phyloP scores from a whole-genome alignment of 2,888 invertebrate species.

The Limnephilus lunatus region DNA sequence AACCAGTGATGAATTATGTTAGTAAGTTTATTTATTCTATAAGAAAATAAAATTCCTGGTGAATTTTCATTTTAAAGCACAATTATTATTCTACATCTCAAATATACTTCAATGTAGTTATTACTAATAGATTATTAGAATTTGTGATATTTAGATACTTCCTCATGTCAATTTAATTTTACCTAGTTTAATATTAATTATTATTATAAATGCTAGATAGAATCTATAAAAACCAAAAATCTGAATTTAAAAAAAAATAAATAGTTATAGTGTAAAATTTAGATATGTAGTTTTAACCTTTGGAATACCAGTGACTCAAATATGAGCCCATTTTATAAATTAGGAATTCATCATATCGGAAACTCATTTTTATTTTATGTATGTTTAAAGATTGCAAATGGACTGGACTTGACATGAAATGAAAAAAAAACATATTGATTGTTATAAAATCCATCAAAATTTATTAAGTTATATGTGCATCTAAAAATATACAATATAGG shows the following conservation, averaged over 20 bases:
- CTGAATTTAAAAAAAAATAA: background rate
- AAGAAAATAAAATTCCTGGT: background rate
- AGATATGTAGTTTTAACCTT: background rate
- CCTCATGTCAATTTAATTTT: background rate
- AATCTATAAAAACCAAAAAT: background rate
- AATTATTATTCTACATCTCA: background rate
- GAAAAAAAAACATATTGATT: background rate
- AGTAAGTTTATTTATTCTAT: background rate
- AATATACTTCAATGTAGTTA: background rate
- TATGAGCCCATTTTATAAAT: background rate
- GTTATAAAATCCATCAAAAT: background rate
- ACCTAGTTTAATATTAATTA: background rate
- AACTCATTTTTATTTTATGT: too few relatives aligned
- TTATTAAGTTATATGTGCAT: background rate
- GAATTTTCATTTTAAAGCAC: background rate
- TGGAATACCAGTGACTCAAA: background rate
- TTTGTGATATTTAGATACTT: background rate
- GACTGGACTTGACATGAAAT: background rate
- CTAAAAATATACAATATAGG: background rate
- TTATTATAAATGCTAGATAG: background rate
- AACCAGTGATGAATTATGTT: background rate
- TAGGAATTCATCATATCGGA: background rate
- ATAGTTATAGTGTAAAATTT: too few relatives aligned
- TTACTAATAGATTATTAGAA: background rate
- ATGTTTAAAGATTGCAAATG: background rate